Evolutionary conservation across 53 echinoderm and acorn worm genomes (phyloP).

Genomic region (Glandiceps talaboti): DNA sequence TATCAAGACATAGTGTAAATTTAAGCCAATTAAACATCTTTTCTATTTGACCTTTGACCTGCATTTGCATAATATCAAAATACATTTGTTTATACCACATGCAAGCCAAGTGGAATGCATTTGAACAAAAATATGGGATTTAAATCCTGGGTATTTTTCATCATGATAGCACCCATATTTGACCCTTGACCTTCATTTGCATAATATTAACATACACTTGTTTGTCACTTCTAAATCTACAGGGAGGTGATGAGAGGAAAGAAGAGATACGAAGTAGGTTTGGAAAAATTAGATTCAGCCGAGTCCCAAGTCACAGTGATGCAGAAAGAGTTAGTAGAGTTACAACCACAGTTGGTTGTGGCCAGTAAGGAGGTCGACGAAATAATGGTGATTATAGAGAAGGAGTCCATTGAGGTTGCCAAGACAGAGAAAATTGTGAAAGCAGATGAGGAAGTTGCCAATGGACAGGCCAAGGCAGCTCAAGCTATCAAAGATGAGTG

Average conservation of each 20-base stretch:
- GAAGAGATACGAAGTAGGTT: conserved; percentile 94
- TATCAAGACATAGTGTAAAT: no score
- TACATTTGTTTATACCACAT: no score
- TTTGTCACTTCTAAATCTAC: not conserved
- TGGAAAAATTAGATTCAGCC: conserved; percentile 85
- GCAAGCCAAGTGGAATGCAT: no score
- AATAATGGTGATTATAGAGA: conserved; percentile 95
- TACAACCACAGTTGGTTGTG: conserved; percentile 90
- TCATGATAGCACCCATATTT: not conserved
- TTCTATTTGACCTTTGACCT: no score
- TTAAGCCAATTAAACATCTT: no score
- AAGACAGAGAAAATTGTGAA: conserved; percentile 97
- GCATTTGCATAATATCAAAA: no score
- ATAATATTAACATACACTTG: no score
- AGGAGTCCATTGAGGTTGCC: conserved; percentile 88
- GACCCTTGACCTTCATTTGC: no score
- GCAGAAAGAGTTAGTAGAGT: conserved; percentile 89
- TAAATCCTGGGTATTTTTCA: no score
- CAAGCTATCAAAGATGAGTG: conserved; percentile 97
- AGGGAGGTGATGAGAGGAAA: conserved; percentile 87
- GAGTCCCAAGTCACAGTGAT: conserved; percentile 93
- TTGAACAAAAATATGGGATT: no score
- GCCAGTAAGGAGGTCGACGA: conserved; percentile 94
- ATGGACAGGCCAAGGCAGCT: conserved; percentile 89
- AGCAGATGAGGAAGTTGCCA: conserved; percentile 96